Evolutionary conservation across 2,113 vertebrate genomes (phyloP), one percentile per base, ranked within the genome.

Genomic region (Oreotragus oreotragus): DNA sequence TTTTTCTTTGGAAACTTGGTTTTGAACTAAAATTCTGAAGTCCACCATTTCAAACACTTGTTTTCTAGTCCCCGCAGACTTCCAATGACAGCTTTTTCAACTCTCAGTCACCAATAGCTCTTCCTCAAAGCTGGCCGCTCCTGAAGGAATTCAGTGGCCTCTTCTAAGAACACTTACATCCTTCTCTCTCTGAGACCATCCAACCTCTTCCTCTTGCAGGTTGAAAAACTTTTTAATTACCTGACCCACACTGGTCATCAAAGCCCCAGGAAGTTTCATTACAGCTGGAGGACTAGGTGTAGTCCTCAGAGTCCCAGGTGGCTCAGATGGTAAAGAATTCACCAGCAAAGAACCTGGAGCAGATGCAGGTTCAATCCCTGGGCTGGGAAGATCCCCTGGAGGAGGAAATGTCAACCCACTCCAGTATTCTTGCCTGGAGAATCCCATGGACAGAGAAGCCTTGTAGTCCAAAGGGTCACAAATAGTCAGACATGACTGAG

Each of bases 1-100:
- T 30, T 36, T 84, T n/a, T 39, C 30, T 60, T 79, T 81, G 45
- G 51, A 62, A 36, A 81, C 81, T 96, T 51, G 39, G 23, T 76
- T 95, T 95, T 81, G 15, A 85, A 76, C 47, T 49, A 84, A 62
- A 87, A 87, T 84, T 84, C 76, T 84, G 51, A 84, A 88, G 60
- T 23, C 4, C 33, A 39, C 28, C 27, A 1, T 76, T 62, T 88
- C 55, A 70, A 36, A 88, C 13, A 47, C 27, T 70, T 79, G 13
- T 16, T 55, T 92, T 73, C 7, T 30, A 53, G 84, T 62, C 27
- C 14, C 84, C 2, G 3, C 58, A 51, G 30, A 55, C 47, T 57
- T 84, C 23, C 64, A 80, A 17, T n/a, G n/a, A 3, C 13, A 7
- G 3, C 14, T 33, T 64, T 28, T 49, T 70, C 58, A 70, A 30